phyloP scores from a whole-genome alignment of 2,113 vertebrate genomes.

The Vidua chalybeata region DNA sequence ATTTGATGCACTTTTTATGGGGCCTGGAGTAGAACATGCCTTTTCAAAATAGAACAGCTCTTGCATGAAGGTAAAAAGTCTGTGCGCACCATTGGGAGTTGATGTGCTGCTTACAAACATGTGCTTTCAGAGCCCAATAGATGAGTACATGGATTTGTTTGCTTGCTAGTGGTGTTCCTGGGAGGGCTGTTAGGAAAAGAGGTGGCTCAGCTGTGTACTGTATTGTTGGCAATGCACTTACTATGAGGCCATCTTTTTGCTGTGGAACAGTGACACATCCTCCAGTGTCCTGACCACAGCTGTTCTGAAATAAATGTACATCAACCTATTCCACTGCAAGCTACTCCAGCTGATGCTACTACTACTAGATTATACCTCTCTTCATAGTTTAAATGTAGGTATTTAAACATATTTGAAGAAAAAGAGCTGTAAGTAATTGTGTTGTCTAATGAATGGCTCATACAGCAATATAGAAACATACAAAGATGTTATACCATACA shows the following conservation, averaged over 20 bases:
- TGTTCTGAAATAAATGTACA: background rate
- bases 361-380: background rate
- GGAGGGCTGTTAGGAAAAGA: background rate
- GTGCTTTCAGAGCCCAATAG: background rate
- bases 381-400: background rate
- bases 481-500: background rate
- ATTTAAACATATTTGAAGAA: background rate
- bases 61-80: background rate
- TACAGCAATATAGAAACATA: background rate
- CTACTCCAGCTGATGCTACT: background rate
- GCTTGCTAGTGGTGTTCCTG: background rate
- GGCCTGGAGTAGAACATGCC: background rate
- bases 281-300: background rate
- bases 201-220: background rate
- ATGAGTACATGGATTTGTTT: background rate
- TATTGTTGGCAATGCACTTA: background rate
- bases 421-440: background rate
- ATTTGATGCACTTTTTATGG: background rate
- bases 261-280: background rate
- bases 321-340: background rate
- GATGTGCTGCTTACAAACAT: background rate
- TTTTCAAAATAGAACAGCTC: background rate
- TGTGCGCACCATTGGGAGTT: fast-evolving
- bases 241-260: background rate
- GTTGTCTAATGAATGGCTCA: background rate